These are phyloP conservation scores for Condylura cristata DNA, from an alignment of 2,113 vertebrate genomes.

Conservation along the genomic window DNA sequence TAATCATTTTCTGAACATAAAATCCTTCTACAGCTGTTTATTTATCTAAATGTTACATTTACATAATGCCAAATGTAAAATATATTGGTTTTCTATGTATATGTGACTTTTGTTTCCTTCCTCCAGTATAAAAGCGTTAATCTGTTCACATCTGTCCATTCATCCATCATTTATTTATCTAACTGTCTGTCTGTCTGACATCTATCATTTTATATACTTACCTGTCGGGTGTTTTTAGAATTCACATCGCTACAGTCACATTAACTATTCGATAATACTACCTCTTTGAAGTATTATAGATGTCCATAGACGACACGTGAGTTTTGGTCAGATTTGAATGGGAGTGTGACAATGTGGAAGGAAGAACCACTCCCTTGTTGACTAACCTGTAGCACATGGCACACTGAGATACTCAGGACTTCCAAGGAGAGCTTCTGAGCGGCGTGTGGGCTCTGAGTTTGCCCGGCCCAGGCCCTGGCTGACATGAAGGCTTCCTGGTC, in stretches of 20 bases:
- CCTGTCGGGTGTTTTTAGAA: not conserved
- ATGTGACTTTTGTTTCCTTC: not conserved
- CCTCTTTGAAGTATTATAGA: not conserved
- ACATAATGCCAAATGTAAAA: conserved; percentile 13
- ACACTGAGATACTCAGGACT: not conserved
- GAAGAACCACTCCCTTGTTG: not conserved
- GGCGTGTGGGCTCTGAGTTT: too few species aligned
- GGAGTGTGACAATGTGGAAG: not conserved
- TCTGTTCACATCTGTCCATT: not conserved
- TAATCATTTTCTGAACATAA: not conserved
- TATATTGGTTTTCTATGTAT: not conserved
- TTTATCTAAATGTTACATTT: conserved; percentile 63
- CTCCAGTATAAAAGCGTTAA: not conserved
- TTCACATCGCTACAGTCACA: not conserved
- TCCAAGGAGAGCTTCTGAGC: too few species aligned
- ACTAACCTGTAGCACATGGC: not conserved
- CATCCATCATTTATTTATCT: too few species aligned
- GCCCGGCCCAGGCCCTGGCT: too few species aligned
- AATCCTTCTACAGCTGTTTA: conserved; percentile 22
- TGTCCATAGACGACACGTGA: not conserved
- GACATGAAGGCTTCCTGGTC: too few species aligned
- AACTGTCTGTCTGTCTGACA: too few species aligned
- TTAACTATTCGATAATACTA: not conserved
- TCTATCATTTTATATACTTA: not conserved
- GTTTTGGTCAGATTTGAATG: not conserved